Conservation (phyloP, 2,888 invertebrate genomes). For the Hemistola chrysoprasaria region DNA sequence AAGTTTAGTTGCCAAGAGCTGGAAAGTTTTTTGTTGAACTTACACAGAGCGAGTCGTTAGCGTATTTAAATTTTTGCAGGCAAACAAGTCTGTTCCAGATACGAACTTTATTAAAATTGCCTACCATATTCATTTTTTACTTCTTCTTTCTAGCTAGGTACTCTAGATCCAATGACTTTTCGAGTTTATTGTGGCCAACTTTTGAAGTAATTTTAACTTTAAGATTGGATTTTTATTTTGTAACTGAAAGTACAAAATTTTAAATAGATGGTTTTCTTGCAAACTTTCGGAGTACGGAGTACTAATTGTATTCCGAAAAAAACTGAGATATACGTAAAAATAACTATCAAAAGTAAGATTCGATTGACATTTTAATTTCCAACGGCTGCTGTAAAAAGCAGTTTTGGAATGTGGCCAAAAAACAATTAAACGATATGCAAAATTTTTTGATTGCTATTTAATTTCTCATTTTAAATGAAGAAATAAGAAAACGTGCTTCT, state of each 20-base stretch:
- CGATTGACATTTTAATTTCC: slow-evolving; percentile 18
- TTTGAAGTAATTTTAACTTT: slow-evolving; percentile 14
- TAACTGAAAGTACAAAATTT: no score
- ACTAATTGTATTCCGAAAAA: no score
- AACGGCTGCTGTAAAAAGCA: slow-evolving; percentile 3
- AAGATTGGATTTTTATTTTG: no score
- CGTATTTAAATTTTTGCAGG: slow-evolving; percentile 27
- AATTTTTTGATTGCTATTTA: slow-evolving; percentile 25
- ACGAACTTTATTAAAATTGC: slow-evolving; percentile 17
- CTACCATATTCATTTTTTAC: slow-evolving; percentile 8
- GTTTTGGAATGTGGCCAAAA: slow-evolving; percentile 31
- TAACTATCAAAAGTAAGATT: no score
- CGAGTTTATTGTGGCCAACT: slow-evolving; percentile 8
- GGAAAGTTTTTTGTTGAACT: slow-evolving; percentile 37
- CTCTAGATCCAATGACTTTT: slow-evolving; percentile 19
- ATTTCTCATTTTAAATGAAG: slow-evolving; percentile 15
- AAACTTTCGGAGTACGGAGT: no score
- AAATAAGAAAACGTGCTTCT: slow-evolving; percentile 11
- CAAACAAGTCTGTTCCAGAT: slow-evolving; percentile 21
- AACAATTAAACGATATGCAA: slow-evolving; percentile 35
- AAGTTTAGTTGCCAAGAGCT: slow-evolving; percentile 36
- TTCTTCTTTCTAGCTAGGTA: slow-evolving; percentile 4
- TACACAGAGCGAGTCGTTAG: slow-evolving; percentile 36
- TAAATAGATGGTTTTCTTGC: no score
- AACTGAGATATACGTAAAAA: not conserved